Conservation (phyloP, 2,888 invertebrate genomes). For the Masnerella sp. region DNA sequence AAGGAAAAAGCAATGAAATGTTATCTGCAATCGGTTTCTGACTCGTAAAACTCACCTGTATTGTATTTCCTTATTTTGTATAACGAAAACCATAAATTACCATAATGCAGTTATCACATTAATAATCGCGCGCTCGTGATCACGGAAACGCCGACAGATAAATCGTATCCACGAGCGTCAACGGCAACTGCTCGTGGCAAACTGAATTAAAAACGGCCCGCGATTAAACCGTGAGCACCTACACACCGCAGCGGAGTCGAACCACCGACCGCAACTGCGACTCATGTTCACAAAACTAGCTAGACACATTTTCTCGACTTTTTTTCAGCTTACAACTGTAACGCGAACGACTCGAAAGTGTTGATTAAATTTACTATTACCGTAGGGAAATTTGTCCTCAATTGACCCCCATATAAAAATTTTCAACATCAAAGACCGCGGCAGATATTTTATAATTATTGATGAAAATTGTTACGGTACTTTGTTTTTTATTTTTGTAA, state of each 20-base stretch:
- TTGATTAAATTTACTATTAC: neutral
- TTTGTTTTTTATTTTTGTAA: too few species aligned
- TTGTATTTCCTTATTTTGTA: neutral
- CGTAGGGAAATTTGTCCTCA: too few species aligned
- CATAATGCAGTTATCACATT: too few species aligned
- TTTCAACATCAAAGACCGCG: too few species aligned
- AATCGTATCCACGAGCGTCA: slow-evolving; percentile 15
- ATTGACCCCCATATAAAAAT: too few species aligned
- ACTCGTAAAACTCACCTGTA: too few species aligned
- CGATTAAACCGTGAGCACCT: slow-evolving; percentile 51
- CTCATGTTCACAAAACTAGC: slow-evolving; percentile 27
- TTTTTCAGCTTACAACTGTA: neutral
- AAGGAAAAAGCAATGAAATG: too few species aligned
- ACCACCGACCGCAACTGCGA: slow-evolving; percentile 36
- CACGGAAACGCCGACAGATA: slow-evolving; percentile 1
- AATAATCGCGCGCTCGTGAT: neutral
- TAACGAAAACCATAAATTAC: too few species aligned
- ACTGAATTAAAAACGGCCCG: slow-evolving; percentile 62
- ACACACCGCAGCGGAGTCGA: slow-evolving; percentile 34
- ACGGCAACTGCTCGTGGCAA: slow-evolving; percentile 49
- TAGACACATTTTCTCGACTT: slow-evolving; percentile 7
- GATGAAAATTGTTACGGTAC: too few species aligned
- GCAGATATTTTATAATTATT: too few species aligned
- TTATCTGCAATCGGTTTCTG: too few species aligned
- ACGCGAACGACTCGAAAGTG: neutral